Percentiles rank a stretch among this genome's conserved stretches.
Conservation (phyloP, 2,113 vertebrate species). For the Halcyon senegalensis region DNA sequence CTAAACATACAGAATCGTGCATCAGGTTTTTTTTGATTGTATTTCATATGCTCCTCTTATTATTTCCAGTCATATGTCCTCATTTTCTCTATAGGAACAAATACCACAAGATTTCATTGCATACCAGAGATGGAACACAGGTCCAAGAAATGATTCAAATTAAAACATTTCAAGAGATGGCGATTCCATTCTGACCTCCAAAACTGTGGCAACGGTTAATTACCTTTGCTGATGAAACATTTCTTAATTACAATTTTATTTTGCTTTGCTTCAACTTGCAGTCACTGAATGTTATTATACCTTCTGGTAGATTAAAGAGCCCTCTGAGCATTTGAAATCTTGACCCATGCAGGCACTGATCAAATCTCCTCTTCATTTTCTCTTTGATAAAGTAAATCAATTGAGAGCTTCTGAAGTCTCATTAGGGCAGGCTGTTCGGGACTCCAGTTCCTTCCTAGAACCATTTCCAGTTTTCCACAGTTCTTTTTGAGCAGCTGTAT, state of each 20-base stretch:
- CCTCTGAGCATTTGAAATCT: constrained; percentile 40
- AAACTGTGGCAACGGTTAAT: constrained; percentile 24
- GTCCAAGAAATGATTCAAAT: neutral
- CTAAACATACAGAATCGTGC: neutral
- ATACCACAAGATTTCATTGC: neutral
- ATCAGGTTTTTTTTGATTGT: neutral
- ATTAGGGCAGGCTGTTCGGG: neutral
- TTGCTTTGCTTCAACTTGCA: neutral
- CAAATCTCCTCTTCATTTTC: constrained; percentile 47
- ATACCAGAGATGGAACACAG: neutral
- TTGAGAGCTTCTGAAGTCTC: constrained; percentile 5
- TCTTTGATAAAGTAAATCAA: constrained; percentile 53
- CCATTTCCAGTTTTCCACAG: neutral
- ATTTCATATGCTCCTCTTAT: neutral
- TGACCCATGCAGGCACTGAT: constrained; percentile 35
- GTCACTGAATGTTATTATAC: constrained; percentile 24
- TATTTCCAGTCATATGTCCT: neutral
- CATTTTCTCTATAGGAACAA: neutral
- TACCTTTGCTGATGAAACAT: constrained; percentile 31
- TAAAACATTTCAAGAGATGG: neutral
- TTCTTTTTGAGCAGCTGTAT: neutral
- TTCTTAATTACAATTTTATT: constrained; percentile 48
- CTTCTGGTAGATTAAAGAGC: constrained; percentile 53
- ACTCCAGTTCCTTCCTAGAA: neutral
- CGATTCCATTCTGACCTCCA: neutral